Evolutionary conservation across 2,888 invertebrate genomes (phyloP).

Genomic region (Xylophagus ater): DNA sequence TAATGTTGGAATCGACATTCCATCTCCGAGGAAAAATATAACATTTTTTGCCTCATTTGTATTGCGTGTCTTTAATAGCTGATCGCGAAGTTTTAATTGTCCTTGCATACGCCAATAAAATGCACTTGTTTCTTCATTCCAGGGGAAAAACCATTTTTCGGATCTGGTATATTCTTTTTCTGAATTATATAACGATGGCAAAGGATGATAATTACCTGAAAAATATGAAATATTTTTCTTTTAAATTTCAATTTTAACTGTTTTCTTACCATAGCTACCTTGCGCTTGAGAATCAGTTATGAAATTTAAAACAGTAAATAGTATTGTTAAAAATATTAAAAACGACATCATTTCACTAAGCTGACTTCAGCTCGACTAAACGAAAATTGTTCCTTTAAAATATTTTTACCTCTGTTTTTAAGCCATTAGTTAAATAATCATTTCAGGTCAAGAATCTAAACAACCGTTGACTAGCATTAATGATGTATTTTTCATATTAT

Average conservation of each 20-base stretch:
- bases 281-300: neutral
- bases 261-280: neutral
- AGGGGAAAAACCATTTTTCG: neutral
- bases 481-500: too few species aligned
- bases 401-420: too few species aligned
- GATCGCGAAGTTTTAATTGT: slow-evolving; percentile 1
- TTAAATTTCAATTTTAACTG: neutral
- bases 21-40: slow-evolving; percentile 26
- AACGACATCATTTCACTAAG: too few species aligned
- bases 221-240: neutral
- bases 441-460: too few species aligned
- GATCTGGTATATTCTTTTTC: neutral
- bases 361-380: too few species aligned
- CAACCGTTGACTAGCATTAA: too few species aligned
- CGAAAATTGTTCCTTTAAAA: too few species aligned
- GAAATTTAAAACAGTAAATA: neutral
- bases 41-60: slow-evolving; percentile 9
- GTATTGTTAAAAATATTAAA: too few species aligned
- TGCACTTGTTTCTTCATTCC: slow-evolving; percentile 4
- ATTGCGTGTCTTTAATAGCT: slow-evolving; percentile 2
- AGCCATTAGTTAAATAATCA: too few species aligned
- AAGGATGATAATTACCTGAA: neutral
- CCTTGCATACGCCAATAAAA: slow-evolving; percentile 4
- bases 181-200: neutral
- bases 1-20: slow-evolving; percentile 60